Base-by-base conservation (phyloP, 2,113 vertebrate genomes). In the cat (Felis catus) region DNA sequence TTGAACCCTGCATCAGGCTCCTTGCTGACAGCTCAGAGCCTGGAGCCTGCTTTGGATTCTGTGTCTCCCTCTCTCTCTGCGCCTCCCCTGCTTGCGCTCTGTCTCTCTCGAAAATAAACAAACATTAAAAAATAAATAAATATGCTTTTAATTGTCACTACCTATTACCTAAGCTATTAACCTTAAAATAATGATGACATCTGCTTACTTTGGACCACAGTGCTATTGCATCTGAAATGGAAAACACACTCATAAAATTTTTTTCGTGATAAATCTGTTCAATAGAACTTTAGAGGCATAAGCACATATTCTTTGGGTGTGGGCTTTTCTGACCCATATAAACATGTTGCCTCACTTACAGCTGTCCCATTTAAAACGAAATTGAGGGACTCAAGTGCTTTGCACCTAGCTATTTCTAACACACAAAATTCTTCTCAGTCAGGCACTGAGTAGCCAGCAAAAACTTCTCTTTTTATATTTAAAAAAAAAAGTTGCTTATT, bases 261-360 rank as follows among this genome's bases (percentile, higher is more conserved):
- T 83, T n/a, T 78, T 48, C 3, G 61, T 84, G 48, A 94, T 78
- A 94, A 97, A 92, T 70, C 61, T 78, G n/a, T 31, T 76, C 81
- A 70, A 63, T 18, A 89, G 41, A 89, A 76, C 18, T 31, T 45
- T 65, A 31, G 39, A 36, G 74, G 8, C 7, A 18, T 23, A 70
- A 80, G 53, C 41, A 21, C 39, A 13, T 33, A 33, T 33, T 63
- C 25, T 76, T 45, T 70, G 68, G 51, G 61, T 39, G 76, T 94
- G 82, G 36, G 68, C 58, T 86, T 78, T 76, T 71, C n/a, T 18
- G 33, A 74, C 36, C 41, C 10, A 3, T 27, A 14, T 7, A 78
- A 82, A 76, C 91, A 53, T 58, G 27, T 41, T 78, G 29, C 18
- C 36, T 39, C 19, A 68, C 31, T 33, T 4, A 68, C 0, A 74